Percentiles rank a stretch among this genome's conserved stretches.
Conservation (phyloP, 37 sponge, comb jelly and placozoan genomes). For the Ianthella basta region DNA sequence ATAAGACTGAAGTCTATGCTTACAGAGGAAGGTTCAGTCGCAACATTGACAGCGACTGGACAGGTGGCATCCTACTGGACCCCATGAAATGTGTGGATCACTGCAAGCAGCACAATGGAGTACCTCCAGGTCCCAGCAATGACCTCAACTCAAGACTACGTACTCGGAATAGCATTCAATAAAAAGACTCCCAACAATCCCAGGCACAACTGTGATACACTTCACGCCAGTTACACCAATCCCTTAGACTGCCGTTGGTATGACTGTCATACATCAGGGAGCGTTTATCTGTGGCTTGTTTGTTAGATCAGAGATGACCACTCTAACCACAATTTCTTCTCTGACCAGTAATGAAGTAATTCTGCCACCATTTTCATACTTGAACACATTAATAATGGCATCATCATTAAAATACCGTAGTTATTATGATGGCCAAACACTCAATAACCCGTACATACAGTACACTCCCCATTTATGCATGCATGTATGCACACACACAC, state of each 20-base stretch:
- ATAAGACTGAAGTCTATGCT: constrained; percentile 8
- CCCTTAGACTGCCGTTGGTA: constrained; percentile 20
- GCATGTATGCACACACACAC: too few relatives aligned
- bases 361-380: too few relatives aligned
- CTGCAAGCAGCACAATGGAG: background rate
- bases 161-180: constrained; percentile 35
- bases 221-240: background rate
- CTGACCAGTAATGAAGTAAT: too few relatives aligned
- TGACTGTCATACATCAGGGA: too few relatives aligned
- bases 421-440: too few relatives aligned
- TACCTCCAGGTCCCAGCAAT: constrained; percentile 31
- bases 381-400: too few relatives aligned
- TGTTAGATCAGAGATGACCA: too few relatives aligned
- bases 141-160: background rate
- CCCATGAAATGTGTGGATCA: constrained; percentile 17
- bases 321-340: too few relatives aligned
- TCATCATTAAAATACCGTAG: too few relatives aligned
- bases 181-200: constrained; percentile 9
- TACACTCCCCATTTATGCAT: background rate
- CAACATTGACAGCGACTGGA: constrained; percentile 42
- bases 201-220: constrained; percentile 30
- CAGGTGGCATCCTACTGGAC: constrained; percentile 31
- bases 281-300: too few relatives aligned
- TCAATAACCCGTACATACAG: background rate
- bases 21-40: constrained; percentile 22